Percentiles rank a stretch among this genome's conserved stretches.
These are phyloP conservation scores for Pectinophora gossypiella DNA, from an alignment of 1,140 invertebrate genomes.

Conservation along the genomic window DNA sequence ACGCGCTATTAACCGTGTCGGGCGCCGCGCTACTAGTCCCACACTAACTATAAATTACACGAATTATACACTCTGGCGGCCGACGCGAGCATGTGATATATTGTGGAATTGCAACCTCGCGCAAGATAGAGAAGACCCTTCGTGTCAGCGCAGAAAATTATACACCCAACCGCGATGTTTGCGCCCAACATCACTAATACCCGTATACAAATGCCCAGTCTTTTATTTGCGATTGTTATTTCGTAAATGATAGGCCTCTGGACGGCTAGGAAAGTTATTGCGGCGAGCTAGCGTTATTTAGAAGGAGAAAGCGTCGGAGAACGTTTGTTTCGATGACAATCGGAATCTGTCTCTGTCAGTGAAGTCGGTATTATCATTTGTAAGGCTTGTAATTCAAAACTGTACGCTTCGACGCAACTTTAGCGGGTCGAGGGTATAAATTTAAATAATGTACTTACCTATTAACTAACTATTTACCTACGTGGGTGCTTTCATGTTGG, in stretches of 20 bases:
- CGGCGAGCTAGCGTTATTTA: slow-evolving; percentile 38
- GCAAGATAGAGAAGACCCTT: slow-evolving; percentile 21
- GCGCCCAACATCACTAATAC: slow-evolving; percentile 50
- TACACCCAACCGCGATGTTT: slow-evolving; percentile 51
- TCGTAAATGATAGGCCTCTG: slow-evolving; percentile 62
- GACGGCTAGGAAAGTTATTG: slow-evolving; percentile 51
- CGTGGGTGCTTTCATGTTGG: not conserved
- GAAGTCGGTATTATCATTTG: slow-evolving; percentile 49
- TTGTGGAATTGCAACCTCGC: slow-evolving; percentile 51
- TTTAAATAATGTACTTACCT: slow-evolving; percentile 12
- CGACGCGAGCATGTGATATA: slow-evolving; percentile 63
- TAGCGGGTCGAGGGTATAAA: not conserved
- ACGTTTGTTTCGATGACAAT: slow-evolving; percentile 59
- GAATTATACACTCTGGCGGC: slow-evolving; percentile 63
- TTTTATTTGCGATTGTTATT: slow-evolving; percentile 68
- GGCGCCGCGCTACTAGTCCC: slow-evolving; percentile 48
- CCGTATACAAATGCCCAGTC: slow-evolving; percentile 22
- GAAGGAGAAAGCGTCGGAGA: slow-evolving; percentile 30
- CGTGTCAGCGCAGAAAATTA: slow-evolving; percentile 69
- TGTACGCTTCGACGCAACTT: not conserved
- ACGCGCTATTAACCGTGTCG: slow-evolving; percentile 51
- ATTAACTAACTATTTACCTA: slow-evolving; percentile 27
- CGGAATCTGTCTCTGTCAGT: slow-evolving; percentile 53
- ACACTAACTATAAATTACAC: slow-evolving; percentile 61
- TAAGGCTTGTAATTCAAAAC: slow-evolving; percentile 29